A percentile compares a stretch with the other conserved stretches of the same genome.
phyloP scores from a whole-genome alignment of 2,888 invertebrate genomes.

The Phortica magna region DNA sequence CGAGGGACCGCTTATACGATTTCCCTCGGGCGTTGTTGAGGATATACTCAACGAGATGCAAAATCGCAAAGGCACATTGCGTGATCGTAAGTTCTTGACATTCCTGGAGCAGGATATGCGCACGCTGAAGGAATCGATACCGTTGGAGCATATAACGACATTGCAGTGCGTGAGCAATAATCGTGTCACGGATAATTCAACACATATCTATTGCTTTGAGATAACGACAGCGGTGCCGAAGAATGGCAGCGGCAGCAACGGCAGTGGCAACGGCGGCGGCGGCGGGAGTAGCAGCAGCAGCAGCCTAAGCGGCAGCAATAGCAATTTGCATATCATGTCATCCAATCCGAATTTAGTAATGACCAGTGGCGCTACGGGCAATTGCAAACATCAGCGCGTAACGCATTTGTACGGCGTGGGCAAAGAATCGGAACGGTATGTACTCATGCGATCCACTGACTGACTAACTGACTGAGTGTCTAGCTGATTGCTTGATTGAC shows the following conservation, averaged over 20 bases:
- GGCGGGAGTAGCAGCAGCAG: background rate
- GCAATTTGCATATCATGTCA: constrained; percentile 55
- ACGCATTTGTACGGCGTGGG: constrained; percentile 78
- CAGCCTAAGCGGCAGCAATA: constrained; percentile 33
- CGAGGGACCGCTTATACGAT: constrained; percentile 76
- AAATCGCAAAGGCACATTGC: constrained; percentile 85
- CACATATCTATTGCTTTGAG: constrained; percentile 78
- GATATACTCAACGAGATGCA: constrained; percentile 88
- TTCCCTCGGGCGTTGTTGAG: constrained; percentile 82
- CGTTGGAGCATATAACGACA: constrained; percentile 81
- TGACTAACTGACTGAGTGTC: too few species aligned
- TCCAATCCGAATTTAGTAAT: constrained; percentile 76
- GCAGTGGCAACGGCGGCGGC: background rate
- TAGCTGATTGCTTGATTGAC: too few species aligned
- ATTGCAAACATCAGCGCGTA: constrained; percentile 73
- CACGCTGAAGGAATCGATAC: constrained; percentile 84
- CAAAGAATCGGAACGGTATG: constrained; percentile 75
- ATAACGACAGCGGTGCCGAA: constrained; percentile 75
- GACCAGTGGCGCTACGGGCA: constrained; percentile 73
- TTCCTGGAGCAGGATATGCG: constrained; percentile 86
- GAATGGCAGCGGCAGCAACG: constrained; percentile 52
- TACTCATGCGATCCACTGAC: too few species aligned
- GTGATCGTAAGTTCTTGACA: constrained; percentile 85
- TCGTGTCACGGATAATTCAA: constrained; percentile 78
- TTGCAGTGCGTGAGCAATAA: constrained; percentile 77